These are phyloP conservation scores for Spinus pinus DNA, from an alignment of 2,797 vertebrate genomes.

Conservation along the genomic window DNA sequence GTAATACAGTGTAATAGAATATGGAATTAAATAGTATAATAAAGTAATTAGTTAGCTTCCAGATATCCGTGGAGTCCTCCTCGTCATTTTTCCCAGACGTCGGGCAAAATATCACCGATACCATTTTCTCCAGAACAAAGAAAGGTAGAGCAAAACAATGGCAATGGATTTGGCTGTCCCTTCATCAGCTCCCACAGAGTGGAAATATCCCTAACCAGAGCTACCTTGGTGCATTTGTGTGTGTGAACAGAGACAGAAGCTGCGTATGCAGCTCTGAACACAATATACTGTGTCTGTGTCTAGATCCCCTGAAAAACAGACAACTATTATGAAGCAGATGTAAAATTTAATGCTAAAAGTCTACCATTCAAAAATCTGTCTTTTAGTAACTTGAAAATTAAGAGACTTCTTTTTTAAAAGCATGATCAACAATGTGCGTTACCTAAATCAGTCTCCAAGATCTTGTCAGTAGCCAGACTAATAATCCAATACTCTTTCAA, in stretches of 20 bases:
- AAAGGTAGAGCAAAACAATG: background rate
- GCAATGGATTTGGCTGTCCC: background rate
- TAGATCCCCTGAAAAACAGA: background rate
- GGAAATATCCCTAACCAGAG: background rate
- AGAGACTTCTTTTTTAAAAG: background rate
- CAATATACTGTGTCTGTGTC: background rate
- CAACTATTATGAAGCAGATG: background rate
- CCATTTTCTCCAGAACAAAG: background rate
- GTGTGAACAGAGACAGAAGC: background rate
- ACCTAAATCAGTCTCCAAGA: background rate
- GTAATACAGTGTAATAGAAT: background rate
- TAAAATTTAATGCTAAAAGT: background rate
- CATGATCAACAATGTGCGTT: background rate
- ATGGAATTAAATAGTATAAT: background rate
- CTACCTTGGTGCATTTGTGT: background rate
- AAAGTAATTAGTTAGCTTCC: background rate
- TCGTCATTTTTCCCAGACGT: accelerated
- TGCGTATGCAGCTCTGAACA: accelerated
- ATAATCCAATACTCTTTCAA: conserved; percentile 27
- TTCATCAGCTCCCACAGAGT: background rate
- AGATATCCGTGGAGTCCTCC: background rate
- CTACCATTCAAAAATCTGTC: background rate
- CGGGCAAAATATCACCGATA: accelerated
- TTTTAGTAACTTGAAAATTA: background rate
- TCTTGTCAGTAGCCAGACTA: background rate